These are phyloP conservation scores for Pantala flavescens DNA, from an alignment of 1,140 invertebrate species.

Conservation along the genomic window DNA sequence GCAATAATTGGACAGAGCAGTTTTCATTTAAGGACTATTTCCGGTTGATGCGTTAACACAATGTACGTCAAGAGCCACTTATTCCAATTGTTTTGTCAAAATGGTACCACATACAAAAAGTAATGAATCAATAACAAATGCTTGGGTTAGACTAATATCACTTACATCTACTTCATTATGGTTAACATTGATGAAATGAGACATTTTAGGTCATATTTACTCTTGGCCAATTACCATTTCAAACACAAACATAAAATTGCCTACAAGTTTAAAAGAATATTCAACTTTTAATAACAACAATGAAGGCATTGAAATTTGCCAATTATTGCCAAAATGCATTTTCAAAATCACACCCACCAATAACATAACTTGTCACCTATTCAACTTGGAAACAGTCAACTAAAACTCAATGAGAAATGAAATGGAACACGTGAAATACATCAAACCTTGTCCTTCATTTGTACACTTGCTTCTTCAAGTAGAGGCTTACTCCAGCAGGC, in stretches of 20 bases:
- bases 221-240: background rate
- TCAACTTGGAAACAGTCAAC: conserved; percentile 12
- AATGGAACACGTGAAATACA: conserved; percentile 12
- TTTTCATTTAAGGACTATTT: conserved; percentile 6
- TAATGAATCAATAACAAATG: background rate
- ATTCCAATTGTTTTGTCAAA: background rate
- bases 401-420: background rate
- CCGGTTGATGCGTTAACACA: background rate
- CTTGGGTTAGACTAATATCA: background rate
- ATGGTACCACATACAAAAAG: conserved; percentile 1
- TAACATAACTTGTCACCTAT: background rate
- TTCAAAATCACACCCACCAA: background rate
- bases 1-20: conserved; percentile 8
- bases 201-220: background rate
- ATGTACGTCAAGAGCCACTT: conserved; percentile 8
- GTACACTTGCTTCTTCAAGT: conserved; percentile 14
- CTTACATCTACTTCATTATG: background rate
- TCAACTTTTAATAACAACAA: conserved; percentile 13
- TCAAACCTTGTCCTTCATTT: conserved; percentile 1
- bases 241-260: conserved; percentile 12
- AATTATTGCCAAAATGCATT: conserved; percentile 7
- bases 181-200: background rate
- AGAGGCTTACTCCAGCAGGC: background rate
- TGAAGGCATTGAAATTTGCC: background rate
- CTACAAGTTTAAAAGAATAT: conserved; percentile 12